Evolutionary conservation across 2,888 invertebrate genomes (phyloP).

Genomic region (Clitarchus hookeri): DNA sequence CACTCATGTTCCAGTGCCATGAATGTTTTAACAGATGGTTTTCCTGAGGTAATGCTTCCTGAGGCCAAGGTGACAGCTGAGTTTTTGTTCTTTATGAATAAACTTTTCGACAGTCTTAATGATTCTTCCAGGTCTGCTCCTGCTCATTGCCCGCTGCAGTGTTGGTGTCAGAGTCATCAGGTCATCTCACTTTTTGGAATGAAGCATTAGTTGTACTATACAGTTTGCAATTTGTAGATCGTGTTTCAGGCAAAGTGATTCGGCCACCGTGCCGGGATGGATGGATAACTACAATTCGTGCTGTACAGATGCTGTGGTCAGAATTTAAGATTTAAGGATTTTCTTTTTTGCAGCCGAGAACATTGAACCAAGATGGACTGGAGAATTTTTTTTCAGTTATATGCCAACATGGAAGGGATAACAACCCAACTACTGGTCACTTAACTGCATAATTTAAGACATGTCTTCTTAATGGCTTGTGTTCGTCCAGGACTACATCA

Average conservation of each 20-base stretch:
- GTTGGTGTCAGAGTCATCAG: background rate
- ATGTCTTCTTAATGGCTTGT: background rate
- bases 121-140: background rate
- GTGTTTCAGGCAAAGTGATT: background rate
- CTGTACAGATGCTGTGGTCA: background rate
- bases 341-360: background rate
- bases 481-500: background rate
- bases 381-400: background rate
- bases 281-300: background rate
- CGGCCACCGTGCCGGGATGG: background rate
- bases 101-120: background rate
- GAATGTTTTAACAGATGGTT: background rate
- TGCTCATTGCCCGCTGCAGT: background rate
- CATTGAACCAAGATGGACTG: constrained; percentile 5
- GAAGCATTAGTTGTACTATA: background rate
- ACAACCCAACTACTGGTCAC: background rate
- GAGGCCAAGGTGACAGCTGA: background rate
- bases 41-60: background rate
- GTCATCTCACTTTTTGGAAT: no score
- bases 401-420: no score
- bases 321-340: background rate
- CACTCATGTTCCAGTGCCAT: background rate
- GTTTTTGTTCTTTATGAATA: background rate
- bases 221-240: background rate
- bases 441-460: background rate